Conservation (phyloP, 2,113 vertebrate species). For the Entelurus aequoreus region DNA sequence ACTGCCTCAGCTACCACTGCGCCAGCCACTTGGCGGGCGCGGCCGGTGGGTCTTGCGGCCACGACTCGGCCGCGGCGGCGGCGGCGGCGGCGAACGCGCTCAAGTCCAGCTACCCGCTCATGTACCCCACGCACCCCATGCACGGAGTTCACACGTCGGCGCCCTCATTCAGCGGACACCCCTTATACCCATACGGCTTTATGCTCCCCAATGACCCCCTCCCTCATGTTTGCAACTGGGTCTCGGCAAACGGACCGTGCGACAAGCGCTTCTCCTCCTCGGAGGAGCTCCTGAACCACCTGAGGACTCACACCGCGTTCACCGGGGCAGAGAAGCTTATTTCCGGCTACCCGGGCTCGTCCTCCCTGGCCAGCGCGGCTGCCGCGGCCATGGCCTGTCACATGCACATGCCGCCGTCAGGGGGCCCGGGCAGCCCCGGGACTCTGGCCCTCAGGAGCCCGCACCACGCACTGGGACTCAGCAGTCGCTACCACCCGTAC, state of each 20-base stretch:
- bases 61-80: slow-evolving; percentile 76
- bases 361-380: slow-evolving; percentile 88
- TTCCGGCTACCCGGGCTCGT: slow-evolving; percentile 91
- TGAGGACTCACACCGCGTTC: slow-evolving; percentile 98
- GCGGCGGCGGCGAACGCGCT: slow-evolving; percentile 75
- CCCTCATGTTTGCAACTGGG: slow-evolving; percentile 98
- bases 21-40: slow-evolving; percentile 92
- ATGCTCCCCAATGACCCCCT: slow-evolving; percentile 97
- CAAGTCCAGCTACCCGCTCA: slow-evolving; percentile 91
- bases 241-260: slow-evolving; percentile 96
- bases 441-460: slow-evolving; percentile 89
- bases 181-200: slow-evolving; percentile 96
- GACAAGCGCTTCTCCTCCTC: slow-evolving; percentile 97
- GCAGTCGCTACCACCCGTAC: slow-evolving; percentile 96
- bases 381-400: slow-evolving; percentile 97
- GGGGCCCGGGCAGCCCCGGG: slow-evolving; percentile 85
- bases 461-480: slow-evolving; percentile 96
- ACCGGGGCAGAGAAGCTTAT: slow-evolving; percentile 95
- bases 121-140: slow-evolving; percentile 92
- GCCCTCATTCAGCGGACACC: slow-evolving; percentile 89
- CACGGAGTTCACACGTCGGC: slow-evolving; percentile 88
- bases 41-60: slow-evolving; percentile 83
- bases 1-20: slow-evolving; percentile 99
- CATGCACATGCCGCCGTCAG: slow-evolving; percentile 96
- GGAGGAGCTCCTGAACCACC: slow-evolving; percentile 96